Conservation (phyloP, 2,113 vertebrate genomes). For the Rhinichthys klamathensis region DNA sequence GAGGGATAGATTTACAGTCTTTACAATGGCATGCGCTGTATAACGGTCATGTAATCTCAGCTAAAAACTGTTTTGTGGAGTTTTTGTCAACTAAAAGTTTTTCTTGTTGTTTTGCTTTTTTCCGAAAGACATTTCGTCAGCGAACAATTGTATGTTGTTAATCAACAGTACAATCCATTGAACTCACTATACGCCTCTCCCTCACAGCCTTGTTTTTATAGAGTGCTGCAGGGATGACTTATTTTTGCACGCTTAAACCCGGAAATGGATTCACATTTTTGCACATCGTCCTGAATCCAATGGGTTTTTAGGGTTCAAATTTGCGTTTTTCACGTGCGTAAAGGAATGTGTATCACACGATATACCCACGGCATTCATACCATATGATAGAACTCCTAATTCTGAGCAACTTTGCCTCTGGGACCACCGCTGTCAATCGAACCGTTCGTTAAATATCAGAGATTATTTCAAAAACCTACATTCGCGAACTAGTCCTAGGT, state of each 20-base stretch:
- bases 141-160: too few relatives aligned
- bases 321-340: too few relatives aligned
- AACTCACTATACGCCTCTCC: not conserved
- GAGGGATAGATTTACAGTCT: not conserved
- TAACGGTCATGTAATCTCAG: not conserved
- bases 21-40: not conserved
- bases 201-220: slow-evolving; percentile 5
- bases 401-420: too few relatives aligned
- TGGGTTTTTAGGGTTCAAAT: not conserved
- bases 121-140: not conserved
- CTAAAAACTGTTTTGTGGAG: not conserved
- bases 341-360: too few relatives aligned
- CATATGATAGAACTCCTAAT: too few relatives aligned
- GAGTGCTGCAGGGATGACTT: not conserved
- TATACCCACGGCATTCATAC: too few relatives aligned
- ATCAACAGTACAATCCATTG: too few relatives aligned
- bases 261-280: not conserved
- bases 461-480: too few relatives aligned
- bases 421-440: too few relatives aligned
- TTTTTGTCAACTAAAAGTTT: not conserved
- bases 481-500: too few relatives aligned
- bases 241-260: not conserved
- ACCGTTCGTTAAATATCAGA: too few relatives aligned
- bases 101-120: not conserved
- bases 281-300: not conserved